These are phyloP conservation scores for Meloe dianella DNA, from an alignment of 2,888 invertebrate genomes.

Conservation along the genomic window DNA sequence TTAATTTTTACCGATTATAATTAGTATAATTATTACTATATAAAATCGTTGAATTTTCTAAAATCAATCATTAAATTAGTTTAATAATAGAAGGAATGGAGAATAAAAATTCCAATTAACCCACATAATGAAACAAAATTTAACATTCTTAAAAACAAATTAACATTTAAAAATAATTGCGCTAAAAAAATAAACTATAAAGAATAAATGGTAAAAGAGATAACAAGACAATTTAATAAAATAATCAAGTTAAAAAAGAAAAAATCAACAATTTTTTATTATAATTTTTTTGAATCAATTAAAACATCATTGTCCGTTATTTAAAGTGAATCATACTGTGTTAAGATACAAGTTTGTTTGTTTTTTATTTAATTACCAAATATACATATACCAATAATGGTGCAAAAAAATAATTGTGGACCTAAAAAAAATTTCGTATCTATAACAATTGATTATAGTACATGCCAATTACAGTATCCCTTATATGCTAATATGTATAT, in stretches of 20 bases:
- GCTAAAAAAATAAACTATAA: conserved; percentile 51
- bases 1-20: not conserved
- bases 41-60: not conserved
- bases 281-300: not conserved
- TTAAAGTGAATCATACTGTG: not conserved
- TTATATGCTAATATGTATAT: conserved; percentile 10
- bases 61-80: no score
- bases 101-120: conserved; percentile 19
- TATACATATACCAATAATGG: not conserved
- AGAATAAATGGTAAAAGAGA: conserved; percentile 28
- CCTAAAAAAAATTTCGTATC: not conserved
- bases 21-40: not conserved
- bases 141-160: conserved; percentile 46
- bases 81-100: not conserved
- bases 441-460: not conserved
- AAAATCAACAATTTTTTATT: conserved; percentile 16
- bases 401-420: not conserved
- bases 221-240: conserved; percentile 27
- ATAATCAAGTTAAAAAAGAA: not conserved
- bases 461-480: conserved; percentile 9
- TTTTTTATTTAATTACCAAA: not conserved
- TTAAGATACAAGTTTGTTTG: not conserved
- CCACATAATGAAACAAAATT: conserved; percentile 43
- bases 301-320: not conserved
- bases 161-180: conserved; percentile 45